Percentiles rank a stretch among this genome's conserved stretches.
Conservation (phyloP, 1,140 invertebrate species). For the Bicyclus anynana region DNA sequence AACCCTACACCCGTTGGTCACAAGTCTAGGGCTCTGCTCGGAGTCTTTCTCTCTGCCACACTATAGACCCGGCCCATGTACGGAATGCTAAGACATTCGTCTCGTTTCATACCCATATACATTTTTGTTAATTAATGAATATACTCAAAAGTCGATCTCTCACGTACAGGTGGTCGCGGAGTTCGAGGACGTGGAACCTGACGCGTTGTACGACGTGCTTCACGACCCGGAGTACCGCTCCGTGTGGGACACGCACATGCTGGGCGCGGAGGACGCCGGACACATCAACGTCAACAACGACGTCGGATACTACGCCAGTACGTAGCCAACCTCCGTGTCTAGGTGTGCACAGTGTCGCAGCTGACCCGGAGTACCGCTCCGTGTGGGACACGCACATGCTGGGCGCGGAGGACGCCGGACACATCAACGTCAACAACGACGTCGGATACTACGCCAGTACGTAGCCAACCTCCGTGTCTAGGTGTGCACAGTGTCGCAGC, state of each 20-base stretch:
- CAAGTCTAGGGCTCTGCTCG: too few relatives aligned
- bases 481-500: background rate
- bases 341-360: background rate
- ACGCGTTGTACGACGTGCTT: slow-evolving; percentile 90
- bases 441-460: slow-evolving; percentile 95
- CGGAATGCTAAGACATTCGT: too few relatives aligned
- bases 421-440: slow-evolving; percentile 94
- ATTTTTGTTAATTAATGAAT: too few relatives aligned
- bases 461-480: slow-evolving; percentile 42
- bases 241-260: slow-evolving; percentile 93
- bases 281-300: slow-evolving; percentile 95
- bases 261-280: slow-evolving; percentile 90
- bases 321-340: slow-evolving; percentile 55
- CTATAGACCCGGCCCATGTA: too few relatives aligned
- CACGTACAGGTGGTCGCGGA: slow-evolving; percentile 82
- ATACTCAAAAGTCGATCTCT: background rate
- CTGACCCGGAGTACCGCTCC: slow-evolving; percentile 90
- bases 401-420: slow-evolving; percentile 90
- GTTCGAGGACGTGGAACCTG: slow-evolving; percentile 86
- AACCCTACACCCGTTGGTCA: too few relatives aligned
- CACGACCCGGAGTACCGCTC: slow-evolving; percentile 93
- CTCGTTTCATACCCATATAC: too few relatives aligned
- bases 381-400: slow-evolving; percentile 94
- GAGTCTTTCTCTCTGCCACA: too few relatives aligned
- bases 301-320: slow-evolving; percentile 94